These are phyloP conservation scores for Drosophila testacea DNA, from an alignment of 2,888 invertebrate species.

Conservation along the genomic window DNA sequence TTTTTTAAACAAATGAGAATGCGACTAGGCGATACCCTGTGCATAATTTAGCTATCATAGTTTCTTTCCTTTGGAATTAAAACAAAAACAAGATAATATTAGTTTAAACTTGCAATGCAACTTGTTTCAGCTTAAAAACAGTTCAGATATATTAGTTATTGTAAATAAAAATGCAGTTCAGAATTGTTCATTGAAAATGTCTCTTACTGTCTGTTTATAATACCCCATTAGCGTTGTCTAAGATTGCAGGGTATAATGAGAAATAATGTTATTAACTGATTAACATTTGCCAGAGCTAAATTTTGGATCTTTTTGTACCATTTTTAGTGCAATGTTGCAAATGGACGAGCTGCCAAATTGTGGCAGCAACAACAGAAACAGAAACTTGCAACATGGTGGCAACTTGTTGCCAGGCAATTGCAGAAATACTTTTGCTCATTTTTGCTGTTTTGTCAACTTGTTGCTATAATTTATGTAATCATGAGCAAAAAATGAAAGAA, in stretches of 20 bases:
- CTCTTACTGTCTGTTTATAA: neutral
- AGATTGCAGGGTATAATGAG: slow-evolving; percentile 11
- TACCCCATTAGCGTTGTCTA: neutral
- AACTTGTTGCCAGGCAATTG: slow-evolving; percentile 18
- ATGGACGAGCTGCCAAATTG: slow-evolving; percentile 16
- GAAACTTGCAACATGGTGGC: slow-evolving; percentile 13
- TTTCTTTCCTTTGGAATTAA: neutral
- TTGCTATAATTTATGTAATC: slow-evolving; percentile 71
- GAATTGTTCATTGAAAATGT: no score
- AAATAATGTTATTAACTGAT: slow-evolving; percentile 63
- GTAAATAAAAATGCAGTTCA: no score
- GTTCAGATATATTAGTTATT: no score
- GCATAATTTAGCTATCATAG: neutral
- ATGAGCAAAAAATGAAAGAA: slow-evolving; percentile 35
- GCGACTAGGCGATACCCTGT: neutral
- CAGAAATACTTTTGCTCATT: slow-evolving; percentile 20
- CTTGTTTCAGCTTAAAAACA: no score
- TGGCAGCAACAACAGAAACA: slow-evolving; percentile 14
- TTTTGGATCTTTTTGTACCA: slow-evolving; percentile 4
- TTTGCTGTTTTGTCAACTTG: slow-evolving; percentile 57
- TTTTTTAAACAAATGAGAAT: neutral
- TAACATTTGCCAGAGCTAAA: slow-evolving; percentile 40
- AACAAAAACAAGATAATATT: no score
- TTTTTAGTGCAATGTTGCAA: slow-evolving; percentile 19
- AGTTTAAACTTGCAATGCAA: neutral